Conservation (phyloP, 2,797 vertebrate genomes). For the Labeo calbasu region DNA sequence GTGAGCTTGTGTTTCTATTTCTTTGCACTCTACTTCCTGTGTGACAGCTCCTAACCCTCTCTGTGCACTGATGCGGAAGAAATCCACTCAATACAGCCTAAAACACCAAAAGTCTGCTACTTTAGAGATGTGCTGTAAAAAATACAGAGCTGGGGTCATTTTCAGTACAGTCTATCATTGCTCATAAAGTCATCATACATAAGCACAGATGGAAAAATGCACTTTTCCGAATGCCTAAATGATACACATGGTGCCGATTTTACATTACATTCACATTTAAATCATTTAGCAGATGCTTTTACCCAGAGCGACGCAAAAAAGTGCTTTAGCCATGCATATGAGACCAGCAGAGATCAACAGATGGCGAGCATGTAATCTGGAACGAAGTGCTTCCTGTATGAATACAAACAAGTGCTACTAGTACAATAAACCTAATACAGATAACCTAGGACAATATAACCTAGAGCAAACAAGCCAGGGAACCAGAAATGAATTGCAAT, state of each 20-base stretch:
- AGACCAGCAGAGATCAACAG: constrained; percentile 26
- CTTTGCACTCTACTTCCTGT: not conserved
- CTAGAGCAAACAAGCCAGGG: constrained; percentile 18
- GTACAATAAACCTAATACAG: constrained; percentile 28
- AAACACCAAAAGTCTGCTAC: not conserved
- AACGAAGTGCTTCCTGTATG: constrained; percentile 35
- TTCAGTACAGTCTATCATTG: not conserved
- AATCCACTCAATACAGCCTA: not conserved
- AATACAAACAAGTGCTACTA: constrained; percentile 42
- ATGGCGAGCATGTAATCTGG: constrained; percentile 25
- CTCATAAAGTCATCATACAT: not conserved
- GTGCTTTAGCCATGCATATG: not conserved
- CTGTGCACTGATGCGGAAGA: not conserved
- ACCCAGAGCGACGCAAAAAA: not conserved
- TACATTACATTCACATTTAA: not conserved
- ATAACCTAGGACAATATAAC: constrained; percentile 26
- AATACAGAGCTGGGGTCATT: not conserved
- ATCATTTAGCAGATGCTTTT: constrained; percentile 9
- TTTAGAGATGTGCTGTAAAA: constrained; percentile 3
- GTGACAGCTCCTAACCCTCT: not conserved
- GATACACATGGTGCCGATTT: constrained; percentile 7
- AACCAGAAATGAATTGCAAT: constrained; percentile 19
- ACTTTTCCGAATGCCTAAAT: constrained; percentile 13
- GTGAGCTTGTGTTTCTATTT: not conserved
- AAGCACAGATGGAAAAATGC: constrained; percentile 12